Evolutionary conservation across 2,113 vertebrate species (phyloP).

Genomic region (Pseudopodoces humilis): DNA sequence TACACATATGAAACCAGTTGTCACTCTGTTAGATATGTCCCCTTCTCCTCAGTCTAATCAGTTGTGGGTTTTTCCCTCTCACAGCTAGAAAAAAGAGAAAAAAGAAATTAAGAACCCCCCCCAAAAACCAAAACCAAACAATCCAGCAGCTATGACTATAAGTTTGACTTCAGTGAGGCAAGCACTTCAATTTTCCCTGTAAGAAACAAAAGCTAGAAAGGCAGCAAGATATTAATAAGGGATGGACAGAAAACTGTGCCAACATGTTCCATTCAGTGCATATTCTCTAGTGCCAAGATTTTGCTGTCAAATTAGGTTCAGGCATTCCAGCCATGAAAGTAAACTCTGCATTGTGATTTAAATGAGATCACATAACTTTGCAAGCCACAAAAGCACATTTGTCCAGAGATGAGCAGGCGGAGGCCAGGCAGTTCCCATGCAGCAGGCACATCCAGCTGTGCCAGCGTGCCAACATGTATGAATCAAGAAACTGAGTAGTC

Average conservation of each 20-base stretch:
- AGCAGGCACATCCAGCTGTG: neutral
- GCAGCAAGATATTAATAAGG: neutral
- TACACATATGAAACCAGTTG: neutral
- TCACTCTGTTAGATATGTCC: neutral
- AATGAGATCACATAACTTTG: neutral
- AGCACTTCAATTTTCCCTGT: neutral
- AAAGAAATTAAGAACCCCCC: fast-evolving
- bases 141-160: neutral
- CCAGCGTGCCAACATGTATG: neutral
- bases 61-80: neutral
- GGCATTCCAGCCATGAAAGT: neutral
- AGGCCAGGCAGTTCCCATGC: neutral
- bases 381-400: neutral
- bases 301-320: neutral
- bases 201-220: neutral
- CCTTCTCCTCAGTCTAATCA: neutral
- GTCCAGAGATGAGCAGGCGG: neutral
- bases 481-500: neutral
- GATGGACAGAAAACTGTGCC: neutral
- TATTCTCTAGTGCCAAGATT: neutral
- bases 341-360: neutral
- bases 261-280: neutral
- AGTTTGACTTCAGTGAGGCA: neutral
- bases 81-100: neutral
- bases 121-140: neutral